Conservation (phyloP, 2,113 vertebrate genomes). For the Spilogale gracilis region DNA sequence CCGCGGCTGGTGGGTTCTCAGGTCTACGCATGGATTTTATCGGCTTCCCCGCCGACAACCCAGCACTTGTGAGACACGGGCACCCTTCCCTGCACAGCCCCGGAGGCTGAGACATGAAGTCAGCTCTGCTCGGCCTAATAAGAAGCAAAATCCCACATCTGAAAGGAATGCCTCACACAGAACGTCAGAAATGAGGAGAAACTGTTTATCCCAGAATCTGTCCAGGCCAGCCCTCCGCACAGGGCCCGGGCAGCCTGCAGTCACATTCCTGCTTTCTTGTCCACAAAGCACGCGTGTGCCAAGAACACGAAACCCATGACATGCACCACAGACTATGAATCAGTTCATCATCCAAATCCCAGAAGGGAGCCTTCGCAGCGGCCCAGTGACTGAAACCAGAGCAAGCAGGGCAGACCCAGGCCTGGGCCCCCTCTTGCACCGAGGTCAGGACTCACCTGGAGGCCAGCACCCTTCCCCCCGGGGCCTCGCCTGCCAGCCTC, state of each 20-base stretch:
- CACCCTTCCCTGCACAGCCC: accelerated
- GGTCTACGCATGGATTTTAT: accelerated
- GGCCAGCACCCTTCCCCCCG: accelerated
- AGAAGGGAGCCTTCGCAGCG: not conserved
- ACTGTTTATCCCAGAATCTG: not conserved
- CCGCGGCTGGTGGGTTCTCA: accelerated
- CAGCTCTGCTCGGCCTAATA: not conserved
- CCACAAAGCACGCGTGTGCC: not conserved
- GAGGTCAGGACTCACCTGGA: accelerated
- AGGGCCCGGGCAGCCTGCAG: not conserved
- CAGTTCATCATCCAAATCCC: not conserved
- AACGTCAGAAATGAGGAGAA: not conserved
- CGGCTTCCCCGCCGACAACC: not conserved
- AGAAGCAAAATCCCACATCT: not conserved
- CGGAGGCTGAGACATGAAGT: not conserved
- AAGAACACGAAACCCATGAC: not conserved
- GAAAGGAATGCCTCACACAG: not conserved
- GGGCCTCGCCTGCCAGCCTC: no score
- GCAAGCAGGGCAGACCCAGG: not conserved
- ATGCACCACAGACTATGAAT: not conserved
- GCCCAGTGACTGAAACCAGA: not conserved
- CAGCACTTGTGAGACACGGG: accelerated
- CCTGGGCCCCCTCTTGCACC: not conserved
- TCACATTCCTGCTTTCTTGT: conserved; percentile 55
- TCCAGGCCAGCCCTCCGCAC: not conserved